phyloP scores from a whole-genome alignment of 2,113 vertebrate genomes.

The Oncorhynchus gorbuscha region DNA sequence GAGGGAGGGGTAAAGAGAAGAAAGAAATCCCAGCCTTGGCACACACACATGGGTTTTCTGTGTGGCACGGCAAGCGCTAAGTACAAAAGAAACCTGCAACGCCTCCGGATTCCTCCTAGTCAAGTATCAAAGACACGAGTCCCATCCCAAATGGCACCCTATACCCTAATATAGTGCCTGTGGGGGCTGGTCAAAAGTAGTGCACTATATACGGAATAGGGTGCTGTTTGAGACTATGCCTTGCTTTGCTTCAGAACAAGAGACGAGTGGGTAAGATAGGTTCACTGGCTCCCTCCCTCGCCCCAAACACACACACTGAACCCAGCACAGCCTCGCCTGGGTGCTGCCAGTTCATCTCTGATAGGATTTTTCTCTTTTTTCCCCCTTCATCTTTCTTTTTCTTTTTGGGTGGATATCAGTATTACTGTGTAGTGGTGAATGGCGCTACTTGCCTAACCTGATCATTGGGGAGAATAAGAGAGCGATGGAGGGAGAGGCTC shows the following conservation, averaged over 20 bases:
- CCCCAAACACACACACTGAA: slow-evolving; percentile 35
- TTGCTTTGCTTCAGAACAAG: slow-evolving; percentile 73
- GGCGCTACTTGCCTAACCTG: slow-evolving; percentile 65
- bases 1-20: slow-evolving; percentile 1
- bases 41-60: slow-evolving; percentile 49
- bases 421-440: slow-evolving; percentile 55
- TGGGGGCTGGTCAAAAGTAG: no score
- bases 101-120: slow-evolving; percentile 79
- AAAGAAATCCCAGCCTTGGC: slow-evolving; percentile 72
- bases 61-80: slow-evolving; percentile 34
- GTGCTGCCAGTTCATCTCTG: slow-evolving; percentile 73
- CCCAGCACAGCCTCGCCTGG: slow-evolving; percentile 63
- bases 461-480: slow-evolving; percentile 51
- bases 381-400: neutral
- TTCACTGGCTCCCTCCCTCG: slow-evolving; percentile 1
- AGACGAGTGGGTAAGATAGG: slow-evolving; percentile 69
- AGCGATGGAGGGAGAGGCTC: slow-evolving; percentile 36
- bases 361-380: slow-evolving; percentile 52
- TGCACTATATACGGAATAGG: no score
- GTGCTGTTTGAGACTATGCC: no score
- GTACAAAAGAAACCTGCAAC: slow-evolving; percentile 79
- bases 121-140: slow-evolving; percentile 72
- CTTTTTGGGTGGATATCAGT: slow-evolving; percentile 56
- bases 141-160: no score
- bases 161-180: no score